Conservation (phyloP, 2,888 invertebrate species). For the Osedax fenrisi region DNA sequence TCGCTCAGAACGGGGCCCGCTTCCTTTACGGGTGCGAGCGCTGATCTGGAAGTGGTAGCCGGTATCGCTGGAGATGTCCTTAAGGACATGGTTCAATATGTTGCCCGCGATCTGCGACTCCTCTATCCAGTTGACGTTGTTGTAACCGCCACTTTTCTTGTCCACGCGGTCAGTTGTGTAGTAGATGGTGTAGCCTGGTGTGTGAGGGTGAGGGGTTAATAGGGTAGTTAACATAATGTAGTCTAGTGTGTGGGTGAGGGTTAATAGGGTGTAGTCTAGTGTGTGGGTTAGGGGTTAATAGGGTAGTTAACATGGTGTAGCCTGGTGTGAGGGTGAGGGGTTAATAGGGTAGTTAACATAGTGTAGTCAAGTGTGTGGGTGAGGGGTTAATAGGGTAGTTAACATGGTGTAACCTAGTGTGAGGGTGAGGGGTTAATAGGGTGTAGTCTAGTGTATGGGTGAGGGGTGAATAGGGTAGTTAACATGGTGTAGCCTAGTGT, state of each 20-base stretch:
- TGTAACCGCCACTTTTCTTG: too few species aligned
- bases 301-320: not conserved
- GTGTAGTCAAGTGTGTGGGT: not conserved
- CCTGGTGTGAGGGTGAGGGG: not conserved
- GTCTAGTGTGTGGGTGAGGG: too few species aligned
- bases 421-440: not conserved
- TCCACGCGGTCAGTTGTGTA: not conserved
- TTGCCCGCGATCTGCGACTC: not conserved
- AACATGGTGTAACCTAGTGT: not conserved
- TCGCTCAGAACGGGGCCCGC: not conserved
- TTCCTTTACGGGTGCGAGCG: not conserved
- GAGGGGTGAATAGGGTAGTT: not conserved
- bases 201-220: too few species aligned
- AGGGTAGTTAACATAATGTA: not conserved
- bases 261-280: not conserved
- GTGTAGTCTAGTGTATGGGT: not conserved
- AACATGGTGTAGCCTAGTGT: not conserved
- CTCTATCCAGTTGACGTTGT: not conserved
- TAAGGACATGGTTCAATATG: not conserved
- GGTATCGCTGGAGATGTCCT: not conserved
- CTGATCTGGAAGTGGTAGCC: not conserved
- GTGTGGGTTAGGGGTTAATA: not conserved
- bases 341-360: not conserved
- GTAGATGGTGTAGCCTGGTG: not conserved
- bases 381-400: not conserved